These are phyloP conservation scores for Bombus picipes DNA, from an alignment of 1,140 invertebrate species.

Conservation along the genomic window DNA sequence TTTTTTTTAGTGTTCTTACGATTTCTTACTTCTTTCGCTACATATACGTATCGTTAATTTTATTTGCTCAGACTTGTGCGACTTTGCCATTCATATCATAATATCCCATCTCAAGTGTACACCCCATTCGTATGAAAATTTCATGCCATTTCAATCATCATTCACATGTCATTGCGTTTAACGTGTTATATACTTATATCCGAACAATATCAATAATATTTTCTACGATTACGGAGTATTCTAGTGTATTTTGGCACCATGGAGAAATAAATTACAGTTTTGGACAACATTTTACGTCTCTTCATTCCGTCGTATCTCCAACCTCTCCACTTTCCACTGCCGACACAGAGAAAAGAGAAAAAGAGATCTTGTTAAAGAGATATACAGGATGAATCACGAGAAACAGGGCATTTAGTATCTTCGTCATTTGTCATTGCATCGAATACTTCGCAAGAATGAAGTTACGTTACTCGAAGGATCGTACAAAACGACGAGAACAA, in stretches of 20 bases:
- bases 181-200: slow-evolving; percentile 39
- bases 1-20: background rate
- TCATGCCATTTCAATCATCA: slow-evolving; percentile 32
- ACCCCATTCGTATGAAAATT: slow-evolving; percentile 20
- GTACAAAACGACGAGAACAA: background rate
- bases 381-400: too few species aligned
- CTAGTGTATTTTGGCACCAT: slow-evolving; percentile 56
- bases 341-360: background rate
- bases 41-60: slow-evolving; percentile 23
- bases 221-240: slow-evolving; percentile 49
- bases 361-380: background rate
- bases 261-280: slow-evolving; percentile 59
- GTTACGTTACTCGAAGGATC: background rate
- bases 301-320: background rate
- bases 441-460: too few species aligned
- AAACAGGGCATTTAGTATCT: too few species aligned
- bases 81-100: slow-evolving; percentile 38
- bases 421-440: too few species aligned
- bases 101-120: background rate
- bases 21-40: slow-evolving; percentile 8
- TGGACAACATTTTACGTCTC: background rate
- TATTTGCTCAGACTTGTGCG: slow-evolving; percentile 34
- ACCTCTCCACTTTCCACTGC: background rate
- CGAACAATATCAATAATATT: slow-evolving; percentile 49
- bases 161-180: slow-evolving; percentile 34